Base-by-base conservation (phyloP, 2,797 vertebrate genomes). In the Pitangus sulphuratus region DNA sequence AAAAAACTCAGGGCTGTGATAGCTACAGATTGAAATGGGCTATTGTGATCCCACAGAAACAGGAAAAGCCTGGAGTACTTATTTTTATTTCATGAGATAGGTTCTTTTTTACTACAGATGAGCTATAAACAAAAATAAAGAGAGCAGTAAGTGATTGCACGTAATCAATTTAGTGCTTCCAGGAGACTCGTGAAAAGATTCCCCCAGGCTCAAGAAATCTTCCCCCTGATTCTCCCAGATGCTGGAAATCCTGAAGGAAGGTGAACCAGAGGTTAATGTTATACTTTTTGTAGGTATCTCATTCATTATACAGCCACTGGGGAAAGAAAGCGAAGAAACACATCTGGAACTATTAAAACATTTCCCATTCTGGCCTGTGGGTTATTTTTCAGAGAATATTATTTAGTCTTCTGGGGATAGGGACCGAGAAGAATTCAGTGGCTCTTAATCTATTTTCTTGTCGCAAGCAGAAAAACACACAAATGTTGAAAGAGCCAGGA, bases 181-280 rank as follows among this genome's bases (percentile, higher is more conserved):
- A 76, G 50, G 11, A 75, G n/a, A 89, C 87, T 60, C 44, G 28
- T 18, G 57, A 54, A 47, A 85, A 84, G 62, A 70, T 47, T 88
- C 19, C 31, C 26, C 12, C 7, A 48, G 33, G 58, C 47, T 95
- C 28, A 33, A 84, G 66, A 88, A 84, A 66, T 70, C 70, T 89
- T 93, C 60, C 19, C 30, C 57, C 25, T 53, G 68, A 81, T 86
- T 86, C 92, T 81, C 84, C 48, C 74, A 86, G 79, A 53, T 92
- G 76, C n/a, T 79, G 47, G 44, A 93, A 84, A 69, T 76, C 47
- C 8, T 16, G 51, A 76, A 93, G 89, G 89, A 89, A 87, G 95
- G 91, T 95, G 85, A 95, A 94, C 37, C 40, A 66, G 91, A 88
- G 96, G 79, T 95, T 95, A 88, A 84, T 45, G 33, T 56, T 94